Conservation (phyloP, 2,797 vertebrate genomes). For the Tragelaphus oryx region DNA sequence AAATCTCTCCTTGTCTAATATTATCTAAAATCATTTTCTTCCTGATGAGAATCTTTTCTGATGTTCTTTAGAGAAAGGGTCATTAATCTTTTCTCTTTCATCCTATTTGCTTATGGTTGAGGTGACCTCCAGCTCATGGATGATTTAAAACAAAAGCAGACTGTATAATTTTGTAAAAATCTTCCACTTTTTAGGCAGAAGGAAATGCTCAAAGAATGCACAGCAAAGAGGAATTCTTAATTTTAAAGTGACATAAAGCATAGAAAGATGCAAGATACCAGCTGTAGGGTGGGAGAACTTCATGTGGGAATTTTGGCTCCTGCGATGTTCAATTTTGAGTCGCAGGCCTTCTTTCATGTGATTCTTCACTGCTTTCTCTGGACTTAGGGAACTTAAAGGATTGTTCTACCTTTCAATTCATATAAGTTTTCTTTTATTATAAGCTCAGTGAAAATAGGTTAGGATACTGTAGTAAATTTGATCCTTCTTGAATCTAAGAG, state of each 20-base stretch:
- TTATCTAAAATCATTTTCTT: conserved; percentile 55
- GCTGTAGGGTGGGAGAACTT: background rate
- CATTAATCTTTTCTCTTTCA: conserved; percentile 72
- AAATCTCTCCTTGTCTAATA: conserved; percentile 6
- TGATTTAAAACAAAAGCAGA: conserved; percentile 75
- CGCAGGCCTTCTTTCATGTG: background rate
- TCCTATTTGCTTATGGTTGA: conserved; percentile 73
- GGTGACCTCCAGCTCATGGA: conserved; percentile 69
- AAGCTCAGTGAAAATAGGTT: background rate
- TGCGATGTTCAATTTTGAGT: background rate
- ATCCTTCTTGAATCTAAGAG: background rate
- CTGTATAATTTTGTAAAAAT: background rate
- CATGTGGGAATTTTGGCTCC: background rate
- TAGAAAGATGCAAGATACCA: background rate
- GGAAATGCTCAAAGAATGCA: background rate
- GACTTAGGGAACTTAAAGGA: background rate
- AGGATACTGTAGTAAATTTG: background rate
- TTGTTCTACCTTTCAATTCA: background rate
- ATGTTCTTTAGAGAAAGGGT: conserved; percentile 66
- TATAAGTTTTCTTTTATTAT: background rate
- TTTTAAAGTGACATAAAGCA: background rate
- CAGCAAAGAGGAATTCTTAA: background rate
- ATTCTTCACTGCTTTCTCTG: background rate
- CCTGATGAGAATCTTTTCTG: conserved; percentile 69
- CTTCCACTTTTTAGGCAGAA: conserved; percentile 35